Conservation (phyloP, 2,888 invertebrate species). For the Metellina segmentata region DNA sequence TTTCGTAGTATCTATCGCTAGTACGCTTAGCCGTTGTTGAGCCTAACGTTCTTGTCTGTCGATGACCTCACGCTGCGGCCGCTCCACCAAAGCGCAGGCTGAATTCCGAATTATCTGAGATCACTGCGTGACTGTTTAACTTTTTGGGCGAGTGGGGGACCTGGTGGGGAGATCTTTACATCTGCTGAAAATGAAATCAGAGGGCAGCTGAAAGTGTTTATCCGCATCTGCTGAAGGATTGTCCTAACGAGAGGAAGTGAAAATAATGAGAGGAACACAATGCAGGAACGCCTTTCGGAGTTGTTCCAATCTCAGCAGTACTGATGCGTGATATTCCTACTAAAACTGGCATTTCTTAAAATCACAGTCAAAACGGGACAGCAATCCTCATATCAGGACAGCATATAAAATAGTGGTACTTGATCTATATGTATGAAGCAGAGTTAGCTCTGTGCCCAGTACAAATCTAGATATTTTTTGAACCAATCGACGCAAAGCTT, state of each 20-base stretch:
- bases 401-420: no score
- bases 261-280: background rate
- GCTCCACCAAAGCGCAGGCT: background rate
- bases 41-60: background rate
- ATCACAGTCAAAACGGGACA: no score
- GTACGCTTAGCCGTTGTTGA: background rate
- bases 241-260: background rate
- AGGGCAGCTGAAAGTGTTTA: background rate
- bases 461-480: no score
- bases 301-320: background rate
- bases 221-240: background rate
- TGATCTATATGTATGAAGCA: no score
- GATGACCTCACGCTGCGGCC: background rate
- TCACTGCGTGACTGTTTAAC: background rate
- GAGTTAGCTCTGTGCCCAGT: no score
- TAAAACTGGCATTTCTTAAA: no score
- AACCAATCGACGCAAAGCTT: no score
- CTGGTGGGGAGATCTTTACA: background rate
- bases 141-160: background rate
- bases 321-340: no score
- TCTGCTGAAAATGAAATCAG: background rate
- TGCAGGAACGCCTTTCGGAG: background rate
- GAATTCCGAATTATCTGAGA: background rate
- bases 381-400: no score
- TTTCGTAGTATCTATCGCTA: no score